These are phyloP conservation scores for Bombus polaris DNA, from an alignment of 1,140 invertebrate genomes.

Conservation along the genomic window DNA sequence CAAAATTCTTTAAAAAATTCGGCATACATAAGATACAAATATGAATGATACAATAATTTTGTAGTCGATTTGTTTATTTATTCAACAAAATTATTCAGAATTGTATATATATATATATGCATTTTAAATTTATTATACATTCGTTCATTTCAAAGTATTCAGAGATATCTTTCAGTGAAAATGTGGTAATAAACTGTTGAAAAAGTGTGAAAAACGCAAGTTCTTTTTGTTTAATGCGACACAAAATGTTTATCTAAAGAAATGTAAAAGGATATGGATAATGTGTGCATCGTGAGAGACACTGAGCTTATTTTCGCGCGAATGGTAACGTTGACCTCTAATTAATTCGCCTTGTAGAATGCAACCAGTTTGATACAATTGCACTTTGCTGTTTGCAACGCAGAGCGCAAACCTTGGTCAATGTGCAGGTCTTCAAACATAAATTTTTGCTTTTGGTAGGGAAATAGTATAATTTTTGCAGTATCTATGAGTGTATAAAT, in stretches of 20 bases:
- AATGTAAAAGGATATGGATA: not conserved
- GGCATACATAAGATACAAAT: not conserved
- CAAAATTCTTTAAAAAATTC: not conserved
- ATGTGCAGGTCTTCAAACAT: not conserved
- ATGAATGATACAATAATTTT: no score
- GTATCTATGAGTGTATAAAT: not conserved
- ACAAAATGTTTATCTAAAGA: not conserved
- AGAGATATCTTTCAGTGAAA: no score
- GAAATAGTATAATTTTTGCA: not conserved
- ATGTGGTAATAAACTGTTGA: no score
- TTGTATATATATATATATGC: no score
- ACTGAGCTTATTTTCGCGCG: not conserved
- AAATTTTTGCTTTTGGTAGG: no score
- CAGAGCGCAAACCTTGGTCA: not conserved
- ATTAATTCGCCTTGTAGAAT: slow-evolving; percentile 14
- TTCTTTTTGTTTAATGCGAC: not conserved
- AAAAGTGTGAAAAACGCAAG: not conserved
- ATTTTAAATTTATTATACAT: not conserved
- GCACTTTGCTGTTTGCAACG: not conserved
- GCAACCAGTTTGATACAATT: not conserved
- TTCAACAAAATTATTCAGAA: no score
- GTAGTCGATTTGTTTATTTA: no score
- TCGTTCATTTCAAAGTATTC: not conserved
- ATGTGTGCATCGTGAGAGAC: not conserved
- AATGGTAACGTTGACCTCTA: slow-evolving; percentile 15